Evolutionary conservation across 2,888 invertebrate genomes (phyloP), one percentile per base, ranked within the genome.

Genomic region (Chorisops tibialis): DNA sequence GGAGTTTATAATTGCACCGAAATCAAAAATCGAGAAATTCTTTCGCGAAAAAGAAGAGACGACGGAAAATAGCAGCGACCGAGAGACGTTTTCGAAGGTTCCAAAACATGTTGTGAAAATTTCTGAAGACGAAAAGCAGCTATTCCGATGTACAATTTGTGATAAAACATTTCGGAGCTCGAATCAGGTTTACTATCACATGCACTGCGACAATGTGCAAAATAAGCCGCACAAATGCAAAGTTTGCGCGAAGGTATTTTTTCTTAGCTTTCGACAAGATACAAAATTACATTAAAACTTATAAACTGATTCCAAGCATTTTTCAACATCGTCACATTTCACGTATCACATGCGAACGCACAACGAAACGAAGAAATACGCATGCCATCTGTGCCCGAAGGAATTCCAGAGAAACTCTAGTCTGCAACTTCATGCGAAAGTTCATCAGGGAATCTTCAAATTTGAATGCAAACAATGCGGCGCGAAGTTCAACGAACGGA

Each of bases 331-430:
- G 60, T 86, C 88, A 0, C 91, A 91, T 73, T 84, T 84, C 67
- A 85, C 88, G 70, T 86, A 89, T 67, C 91, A 91, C 68, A 81
- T 85, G 73, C 80, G 85, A 14, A 83, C 83, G 19, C 90, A 91
- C 69, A 81, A 80, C 30, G 84, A 83, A 50, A 82, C 82, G 66
- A 82, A 84, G 62, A 83, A 83, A 0, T 85, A 82, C 68, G 73
- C 80, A 1, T 89, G 88, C 68, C 80, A 81, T 12, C 72, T 81
- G 1, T 91, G 91, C 69, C 79, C 81, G 1, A 88, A 87, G 72
- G 79, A 82, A 24, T 91, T 90, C 74, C 82, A 83, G 37, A 87
- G 88, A 67, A 82, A 81, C 72, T 84, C 85, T 43, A 87, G 89
- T 72, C 78, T 91, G 38, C 85, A 85, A 65, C 80, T 89, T 45